Evolutionary conservation across 92 coral and sea anemone species (phyloP).

Genomic region (Galaxea fascicularis): DNA sequence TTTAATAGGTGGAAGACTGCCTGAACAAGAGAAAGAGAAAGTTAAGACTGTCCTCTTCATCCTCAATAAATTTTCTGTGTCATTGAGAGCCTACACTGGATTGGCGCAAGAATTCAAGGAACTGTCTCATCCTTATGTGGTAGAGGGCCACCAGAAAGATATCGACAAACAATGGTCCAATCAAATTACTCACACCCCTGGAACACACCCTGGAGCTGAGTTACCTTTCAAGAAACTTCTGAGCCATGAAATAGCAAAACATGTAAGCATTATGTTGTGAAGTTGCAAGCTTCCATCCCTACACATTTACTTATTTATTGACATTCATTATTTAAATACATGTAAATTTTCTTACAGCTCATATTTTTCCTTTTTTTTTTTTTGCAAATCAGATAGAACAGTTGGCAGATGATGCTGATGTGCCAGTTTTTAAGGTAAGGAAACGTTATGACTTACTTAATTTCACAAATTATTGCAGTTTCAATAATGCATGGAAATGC

Average conservation of each 20-base stretch:
- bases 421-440: too few relatives aligned
- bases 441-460: too few relatives aligned
- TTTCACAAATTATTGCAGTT: too few relatives aligned
- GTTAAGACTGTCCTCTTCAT: neutral
- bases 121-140: neutral
- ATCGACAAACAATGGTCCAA: neutral
- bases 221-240: neutral
- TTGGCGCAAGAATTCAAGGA: neutral
- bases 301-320: too few relatives aligned
- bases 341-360: too few relatives aligned
- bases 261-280: neutral
- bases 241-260: neutral
- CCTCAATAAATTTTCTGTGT: neutral
- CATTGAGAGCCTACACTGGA: neutral
- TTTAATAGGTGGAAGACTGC: neutral
- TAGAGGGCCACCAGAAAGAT: neutral
- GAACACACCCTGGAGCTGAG: constrained; percentile 1
- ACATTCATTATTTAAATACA: too few relatives aligned
- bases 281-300: too few relatives aligned
- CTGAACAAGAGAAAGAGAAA: neutral
- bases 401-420: too few relatives aligned
- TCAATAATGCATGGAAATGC: too few relatives aligned
- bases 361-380: too few relatives aligned
- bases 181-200: neutral
- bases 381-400: too few relatives aligned